phyloP scores from a whole-genome alignment of 2,797 vertebrate genomes.

The Enteromius thamalakanensis region DNA sequence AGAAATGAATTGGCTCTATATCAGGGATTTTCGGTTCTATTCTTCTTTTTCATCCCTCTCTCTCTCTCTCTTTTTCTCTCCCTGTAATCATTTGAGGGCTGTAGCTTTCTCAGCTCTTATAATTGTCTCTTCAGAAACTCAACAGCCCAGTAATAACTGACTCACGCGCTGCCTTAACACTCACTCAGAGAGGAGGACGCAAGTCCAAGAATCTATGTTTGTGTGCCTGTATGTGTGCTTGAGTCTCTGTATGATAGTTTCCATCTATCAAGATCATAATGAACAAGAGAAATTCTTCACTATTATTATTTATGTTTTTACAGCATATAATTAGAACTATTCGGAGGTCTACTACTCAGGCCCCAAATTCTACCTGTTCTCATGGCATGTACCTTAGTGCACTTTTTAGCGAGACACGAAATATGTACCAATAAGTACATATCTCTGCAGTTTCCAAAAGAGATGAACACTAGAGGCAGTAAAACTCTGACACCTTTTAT shows the following conservation, averaged over 20 bases:
- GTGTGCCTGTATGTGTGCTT: slow-evolving; percentile 50
- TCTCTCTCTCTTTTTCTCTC: slow-evolving; percentile 69
- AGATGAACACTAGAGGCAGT: no score
- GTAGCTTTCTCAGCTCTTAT: slow-evolving; percentile 80
- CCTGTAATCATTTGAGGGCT: slow-evolving; percentile 80
- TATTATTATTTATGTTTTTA: not conserved
- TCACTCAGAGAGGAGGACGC: slow-evolving; percentile 33
- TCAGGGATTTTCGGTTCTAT: slow-evolving; percentile 77
- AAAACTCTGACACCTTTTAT: no score
- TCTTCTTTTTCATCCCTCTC: slow-evolving; percentile 59
- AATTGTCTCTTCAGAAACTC: slow-evolving; percentile 80
- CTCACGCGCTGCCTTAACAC: slow-evolving; percentile 77
- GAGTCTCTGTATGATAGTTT: slow-evolving; percentile 65
- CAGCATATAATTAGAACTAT: not conserved
- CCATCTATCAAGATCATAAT: not conserved
- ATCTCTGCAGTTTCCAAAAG: no score
- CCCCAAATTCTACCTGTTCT: no score
- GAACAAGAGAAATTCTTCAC: not conserved
- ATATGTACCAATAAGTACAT: no score
- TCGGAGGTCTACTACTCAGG: not conserved
- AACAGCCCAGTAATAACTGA: slow-evolving; percentile 79
- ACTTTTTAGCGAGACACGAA: no score
- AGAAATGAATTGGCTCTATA: slow-evolving; percentile 80
- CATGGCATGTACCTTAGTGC: no score
- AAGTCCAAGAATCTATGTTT: slow-evolving; percentile 44